These are phyloP conservation scores for Panzeria rudis DNA, from an alignment of 2,888 invertebrate species.

Conservation along the genomic window DNA sequence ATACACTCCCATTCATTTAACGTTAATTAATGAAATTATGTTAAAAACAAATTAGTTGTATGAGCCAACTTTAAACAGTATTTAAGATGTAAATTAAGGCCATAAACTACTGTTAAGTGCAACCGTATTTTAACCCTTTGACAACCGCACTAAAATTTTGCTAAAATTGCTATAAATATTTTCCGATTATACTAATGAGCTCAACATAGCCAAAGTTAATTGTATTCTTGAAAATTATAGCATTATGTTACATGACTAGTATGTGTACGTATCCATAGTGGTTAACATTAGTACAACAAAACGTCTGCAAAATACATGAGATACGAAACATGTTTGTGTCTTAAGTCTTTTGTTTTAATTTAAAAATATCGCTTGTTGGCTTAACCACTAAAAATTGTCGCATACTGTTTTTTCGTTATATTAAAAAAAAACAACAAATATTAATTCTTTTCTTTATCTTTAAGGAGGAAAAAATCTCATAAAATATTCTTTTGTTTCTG, in stretches of 20 bases:
- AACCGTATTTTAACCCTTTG: conserved; percentile 16
- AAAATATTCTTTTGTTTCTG: conserved; percentile 48
- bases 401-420: not conserved
- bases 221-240: no score
- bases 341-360: conserved; percentile 58
- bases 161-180: no score
- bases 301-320: not conserved
- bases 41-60: conserved; percentile 44
- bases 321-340: conserved; percentile 24
- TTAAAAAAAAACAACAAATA: conserved; percentile 8
- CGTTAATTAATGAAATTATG: conserved; percentile 47
- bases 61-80: conserved; percentile 15
- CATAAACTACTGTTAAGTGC: conserved; percentile 47
- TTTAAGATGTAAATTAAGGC: conserved; percentile 35
- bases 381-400: conserved; percentile 18
- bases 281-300: no score
- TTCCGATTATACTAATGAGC: no score
- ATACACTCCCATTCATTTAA: conserved; percentile 40
- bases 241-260: no score
- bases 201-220: no score
- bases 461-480: conserved; percentile 8
- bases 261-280: no score
- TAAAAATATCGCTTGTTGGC: no score
- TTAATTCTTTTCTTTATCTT: conserved; percentile 43
- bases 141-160: not conserved